These are phyloP conservation scores for Empidonax traillii DNA, from an alignment of 2,113 vertebrate genomes.

Conservation along the genomic window DNA sequence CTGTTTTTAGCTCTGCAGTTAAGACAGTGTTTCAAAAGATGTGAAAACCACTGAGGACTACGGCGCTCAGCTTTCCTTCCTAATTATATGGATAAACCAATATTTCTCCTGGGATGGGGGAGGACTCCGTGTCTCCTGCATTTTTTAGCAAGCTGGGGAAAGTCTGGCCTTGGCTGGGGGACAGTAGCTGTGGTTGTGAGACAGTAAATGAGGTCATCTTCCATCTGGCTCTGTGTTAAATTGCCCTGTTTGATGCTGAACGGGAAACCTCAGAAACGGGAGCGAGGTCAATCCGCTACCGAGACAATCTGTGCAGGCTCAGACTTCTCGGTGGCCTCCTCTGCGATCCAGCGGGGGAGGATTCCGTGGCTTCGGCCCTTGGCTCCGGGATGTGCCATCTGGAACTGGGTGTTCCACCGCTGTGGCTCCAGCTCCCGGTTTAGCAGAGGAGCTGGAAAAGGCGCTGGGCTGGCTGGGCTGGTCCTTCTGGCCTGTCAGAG, in stretches of 20 bases:
- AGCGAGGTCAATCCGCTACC: background rate
- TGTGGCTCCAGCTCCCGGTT: background rate
- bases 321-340: constrained; percentile 25
- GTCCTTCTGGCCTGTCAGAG: background rate
- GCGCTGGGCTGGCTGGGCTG: background rate
- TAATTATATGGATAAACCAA: constrained; percentile 28
- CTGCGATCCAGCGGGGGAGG: background rate
- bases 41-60: background rate
- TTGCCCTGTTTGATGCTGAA: background rate
- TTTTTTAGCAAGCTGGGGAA: constrained; percentile 1
- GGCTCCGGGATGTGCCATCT: constrained; percentile 2
- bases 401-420: constrained; percentile 12
- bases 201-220: constrained; percentile 21
- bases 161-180: constrained; percentile 24
- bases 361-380: background rate
- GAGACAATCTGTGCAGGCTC: background rate
- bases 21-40: constrained; percentile 16
- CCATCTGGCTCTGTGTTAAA: constrained; percentile 4
- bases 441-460: background rate
- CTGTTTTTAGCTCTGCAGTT: background rate
- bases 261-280: constrained; percentile 35
- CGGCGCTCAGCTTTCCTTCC: background rate
- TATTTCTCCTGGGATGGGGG: background rate
- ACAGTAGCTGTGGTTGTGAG: background rate
- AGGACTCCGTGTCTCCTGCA: background rate